Conservation (phyloP, 2,797 vertebrate genomes). For the Pelochelys cantorii region DNA sequence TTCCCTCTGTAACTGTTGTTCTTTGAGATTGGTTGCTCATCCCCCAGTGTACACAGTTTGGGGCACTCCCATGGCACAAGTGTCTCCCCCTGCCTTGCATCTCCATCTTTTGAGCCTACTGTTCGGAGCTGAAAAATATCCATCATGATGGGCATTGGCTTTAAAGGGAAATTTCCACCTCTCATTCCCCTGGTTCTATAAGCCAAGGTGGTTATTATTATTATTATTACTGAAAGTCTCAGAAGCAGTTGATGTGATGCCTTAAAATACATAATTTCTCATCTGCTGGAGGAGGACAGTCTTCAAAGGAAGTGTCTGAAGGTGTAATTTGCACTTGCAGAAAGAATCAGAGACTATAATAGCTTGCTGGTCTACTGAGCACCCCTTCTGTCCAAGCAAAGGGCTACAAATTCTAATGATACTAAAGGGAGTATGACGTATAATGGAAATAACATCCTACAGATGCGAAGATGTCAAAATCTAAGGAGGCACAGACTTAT, state of each 20-base stretch:
- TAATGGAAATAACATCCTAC: neutral
- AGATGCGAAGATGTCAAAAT: neutral
- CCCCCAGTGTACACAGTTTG: neutral
- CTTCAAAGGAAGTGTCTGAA: neutral
- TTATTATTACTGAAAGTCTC: neutral
- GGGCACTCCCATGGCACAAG: neutral
- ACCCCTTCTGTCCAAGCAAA: neutral
- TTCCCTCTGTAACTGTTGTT: too few species aligned
- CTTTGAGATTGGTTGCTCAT: too few species aligned
- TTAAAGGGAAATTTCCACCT: neutral
- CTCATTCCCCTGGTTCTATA: too few species aligned
- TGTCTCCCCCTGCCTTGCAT: neutral
- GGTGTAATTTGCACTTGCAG: neutral
- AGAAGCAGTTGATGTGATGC: neutral
- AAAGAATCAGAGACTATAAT: neutral
- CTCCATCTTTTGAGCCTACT: neutral
- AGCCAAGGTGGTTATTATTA: neutral
- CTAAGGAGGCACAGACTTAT: too few species aligned
- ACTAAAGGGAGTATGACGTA: neutral
- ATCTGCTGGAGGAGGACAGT: neutral
- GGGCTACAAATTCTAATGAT: neutral
- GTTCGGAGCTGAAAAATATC: neutral
- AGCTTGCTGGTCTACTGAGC: neutral
- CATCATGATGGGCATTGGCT: neutral
- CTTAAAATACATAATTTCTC: neutral